These are phyloP conservation scores for Sebastes variabilis DNA, from an alignment of 2,797 vertebrate species.

Conservation along the genomic window DNA sequence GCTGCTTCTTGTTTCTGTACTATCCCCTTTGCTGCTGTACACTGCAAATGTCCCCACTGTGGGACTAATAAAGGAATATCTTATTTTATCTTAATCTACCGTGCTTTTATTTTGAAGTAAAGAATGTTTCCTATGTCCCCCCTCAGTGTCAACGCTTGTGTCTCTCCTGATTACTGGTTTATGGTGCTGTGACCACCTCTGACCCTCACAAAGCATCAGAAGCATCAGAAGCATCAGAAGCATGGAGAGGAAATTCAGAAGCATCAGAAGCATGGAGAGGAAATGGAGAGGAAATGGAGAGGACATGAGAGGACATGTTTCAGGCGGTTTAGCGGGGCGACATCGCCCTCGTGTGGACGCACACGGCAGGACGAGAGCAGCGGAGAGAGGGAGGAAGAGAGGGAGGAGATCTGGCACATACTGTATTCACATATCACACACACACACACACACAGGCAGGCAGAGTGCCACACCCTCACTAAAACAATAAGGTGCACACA, in stretches of 20 bases:
- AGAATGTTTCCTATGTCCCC: background rate
- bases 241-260: too few relatives aligned
- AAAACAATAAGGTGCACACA: too few relatives aligned
- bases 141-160: background rate
- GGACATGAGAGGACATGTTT: background rate
- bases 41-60: too few relatives aligned
- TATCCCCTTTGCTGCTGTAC: too few relatives aligned
- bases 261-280: too few relatives aligned
- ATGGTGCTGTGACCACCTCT: too few relatives aligned
- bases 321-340: constrained; percentile 12
- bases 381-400: background rate
- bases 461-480: too few relatives aligned
- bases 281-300: too few relatives aligned
- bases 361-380: background rate
- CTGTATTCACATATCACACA: background rate
- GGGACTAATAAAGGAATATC: too few relatives aligned
- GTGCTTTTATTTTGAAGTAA: background rate
- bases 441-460: background rate
- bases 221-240: too few relatives aligned
- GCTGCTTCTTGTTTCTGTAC: too few relatives aligned
- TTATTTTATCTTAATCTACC: background rate
- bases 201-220: too few relatives aligned
- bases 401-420: background rate
- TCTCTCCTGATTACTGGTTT: background rate
- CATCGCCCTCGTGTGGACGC: constrained; percentile 49